A percentile compares a stretch with the other conserved stretches of the same genome.
phyloP scores from a whole-genome alignment of 1,140 invertebrate species.

The Lethocerus indicus region DNA sequence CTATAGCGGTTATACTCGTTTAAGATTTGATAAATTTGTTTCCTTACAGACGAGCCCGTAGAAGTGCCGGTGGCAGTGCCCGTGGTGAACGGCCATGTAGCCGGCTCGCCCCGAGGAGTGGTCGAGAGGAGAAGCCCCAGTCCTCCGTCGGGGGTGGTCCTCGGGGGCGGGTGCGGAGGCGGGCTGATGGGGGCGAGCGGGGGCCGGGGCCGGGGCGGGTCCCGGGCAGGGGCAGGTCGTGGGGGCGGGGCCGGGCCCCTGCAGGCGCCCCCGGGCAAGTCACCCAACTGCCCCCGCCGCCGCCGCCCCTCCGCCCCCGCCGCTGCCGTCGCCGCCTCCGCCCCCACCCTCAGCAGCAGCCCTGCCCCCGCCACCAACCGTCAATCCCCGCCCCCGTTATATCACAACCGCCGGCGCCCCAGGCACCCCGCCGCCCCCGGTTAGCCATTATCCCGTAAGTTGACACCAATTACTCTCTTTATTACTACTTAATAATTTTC shows the following conservation, averaged over 20 bases:
- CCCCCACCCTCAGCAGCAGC: constrained; percentile 1
- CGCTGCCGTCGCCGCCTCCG: not conserved
- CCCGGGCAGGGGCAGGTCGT: too few species aligned
- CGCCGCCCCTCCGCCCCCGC: constrained; percentile 6
- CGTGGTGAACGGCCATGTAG: too few species aligned
- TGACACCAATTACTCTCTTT: not conserved
- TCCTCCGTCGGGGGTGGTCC: constrained; percentile 1
- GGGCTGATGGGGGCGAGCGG: too few species aligned
- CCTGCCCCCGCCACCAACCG: not conserved
- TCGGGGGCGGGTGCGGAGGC: too few species aligned
- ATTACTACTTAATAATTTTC: too few species aligned
- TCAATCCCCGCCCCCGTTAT: constrained; percentile 2
- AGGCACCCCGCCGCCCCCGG: constrained; percentile 7
- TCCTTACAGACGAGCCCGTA: too few species aligned
- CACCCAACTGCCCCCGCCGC: not conserved
- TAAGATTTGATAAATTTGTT: too few species aligned
- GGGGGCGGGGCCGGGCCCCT: too few species aligned
- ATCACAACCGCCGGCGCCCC: not conserved
- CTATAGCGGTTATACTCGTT: too few species aligned
- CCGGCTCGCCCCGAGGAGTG: too few species aligned
- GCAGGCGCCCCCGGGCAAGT: too few species aligned
- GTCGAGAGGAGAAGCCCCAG: not conserved
- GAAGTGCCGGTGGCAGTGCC: constrained; percentile 9
- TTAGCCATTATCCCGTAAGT: constrained; percentile 5
- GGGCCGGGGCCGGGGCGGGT: too few species aligned